These are phyloP conservation scores for Rhinoptilus africanus DNA, from an alignment of 2,113 vertebrate species.

Conservation along the genomic window DNA sequence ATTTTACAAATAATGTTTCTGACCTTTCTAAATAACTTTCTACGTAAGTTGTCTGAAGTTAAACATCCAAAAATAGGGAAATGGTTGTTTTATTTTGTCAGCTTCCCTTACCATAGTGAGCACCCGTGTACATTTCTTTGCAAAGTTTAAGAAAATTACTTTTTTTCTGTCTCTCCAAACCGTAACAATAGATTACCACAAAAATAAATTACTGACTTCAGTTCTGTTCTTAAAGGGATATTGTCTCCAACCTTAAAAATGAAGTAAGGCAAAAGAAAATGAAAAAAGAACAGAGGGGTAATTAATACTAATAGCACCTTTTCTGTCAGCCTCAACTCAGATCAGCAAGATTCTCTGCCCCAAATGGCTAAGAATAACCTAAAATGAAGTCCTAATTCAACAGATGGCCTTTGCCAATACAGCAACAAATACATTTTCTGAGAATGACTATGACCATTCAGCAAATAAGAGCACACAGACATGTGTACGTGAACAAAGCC, in stretches of 20 bases:
- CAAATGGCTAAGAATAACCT: background rate
- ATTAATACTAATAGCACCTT: background rate
- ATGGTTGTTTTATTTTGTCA: rapidly evolving
- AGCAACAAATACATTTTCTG: background rate
- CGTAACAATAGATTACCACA: background rate
- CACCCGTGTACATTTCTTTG: background rate
- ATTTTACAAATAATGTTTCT: background rate
- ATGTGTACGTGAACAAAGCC: background rate
- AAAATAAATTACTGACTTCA: background rate
- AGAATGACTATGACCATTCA: background rate
- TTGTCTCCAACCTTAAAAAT: background rate
- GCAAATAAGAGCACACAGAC: background rate
- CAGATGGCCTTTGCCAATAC: background rate
- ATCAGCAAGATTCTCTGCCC: background rate
- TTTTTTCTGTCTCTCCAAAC: background rate
- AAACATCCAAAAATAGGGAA: background rate
- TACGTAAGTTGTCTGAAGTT: background rate
- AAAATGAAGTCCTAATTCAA: background rate
- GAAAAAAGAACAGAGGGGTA: background rate
- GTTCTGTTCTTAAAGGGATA: background rate
- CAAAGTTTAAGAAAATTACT: background rate
- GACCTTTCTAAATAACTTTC: background rate
- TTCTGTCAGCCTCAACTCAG: background rate
- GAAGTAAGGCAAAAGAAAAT: background rate
- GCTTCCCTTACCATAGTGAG: background rate